Evolutionary conservation across 37 sponge, comb jelly and placozoan genomes (phyloP).

Genomic region (Spongilla lacustris): DNA sequence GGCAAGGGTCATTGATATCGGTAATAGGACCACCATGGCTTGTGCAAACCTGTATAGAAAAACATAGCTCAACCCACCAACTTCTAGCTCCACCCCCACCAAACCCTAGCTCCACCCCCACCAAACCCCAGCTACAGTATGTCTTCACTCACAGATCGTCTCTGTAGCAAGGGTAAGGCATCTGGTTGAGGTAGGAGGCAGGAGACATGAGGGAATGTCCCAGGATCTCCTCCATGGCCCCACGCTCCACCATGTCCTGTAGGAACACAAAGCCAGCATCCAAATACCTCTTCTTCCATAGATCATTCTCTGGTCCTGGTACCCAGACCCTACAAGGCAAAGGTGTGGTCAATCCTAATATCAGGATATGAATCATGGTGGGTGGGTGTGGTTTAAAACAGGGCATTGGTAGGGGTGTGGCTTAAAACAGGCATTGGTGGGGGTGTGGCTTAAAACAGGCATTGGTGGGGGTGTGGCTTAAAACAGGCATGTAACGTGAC

Average conservation of each 20-base stretch:
- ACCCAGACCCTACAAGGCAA: conserved; percentile 67
- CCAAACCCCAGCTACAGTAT: background rate
- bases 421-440: background rate
- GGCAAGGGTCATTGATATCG: conserved; percentile 81
- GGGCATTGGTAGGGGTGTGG: background rate
- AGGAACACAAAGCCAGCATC: conserved; percentile 66
- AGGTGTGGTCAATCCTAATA: background rate
- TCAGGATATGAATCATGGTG: background rate
- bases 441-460: too few relatives aligned
- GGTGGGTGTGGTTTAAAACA: background rate
- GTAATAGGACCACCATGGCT: conserved; percentile 55
- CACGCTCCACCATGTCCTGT: conserved; percentile 96
- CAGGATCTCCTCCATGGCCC: conserved; percentile 57
- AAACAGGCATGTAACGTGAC: too few relatives aligned
- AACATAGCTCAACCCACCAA: background rate
- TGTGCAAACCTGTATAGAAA: conserved; percentile 12
- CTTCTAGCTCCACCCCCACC: background rate
- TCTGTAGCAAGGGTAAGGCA: conserved; percentile 95
- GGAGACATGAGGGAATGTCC: conserved; percentile 43
- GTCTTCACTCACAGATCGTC: conserved; percentile 63
- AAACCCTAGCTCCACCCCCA: background rate
- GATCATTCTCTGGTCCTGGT: conserved; percentile 72
- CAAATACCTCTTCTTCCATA: conserved; percentile 57
- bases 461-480: too few relatives aligned
- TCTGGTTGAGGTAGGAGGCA: conserved; percentile 81